Evolutionary conservation across 1,140 invertebrate genomes (phyloP).

Genomic region (Mya arenaria): DNA sequence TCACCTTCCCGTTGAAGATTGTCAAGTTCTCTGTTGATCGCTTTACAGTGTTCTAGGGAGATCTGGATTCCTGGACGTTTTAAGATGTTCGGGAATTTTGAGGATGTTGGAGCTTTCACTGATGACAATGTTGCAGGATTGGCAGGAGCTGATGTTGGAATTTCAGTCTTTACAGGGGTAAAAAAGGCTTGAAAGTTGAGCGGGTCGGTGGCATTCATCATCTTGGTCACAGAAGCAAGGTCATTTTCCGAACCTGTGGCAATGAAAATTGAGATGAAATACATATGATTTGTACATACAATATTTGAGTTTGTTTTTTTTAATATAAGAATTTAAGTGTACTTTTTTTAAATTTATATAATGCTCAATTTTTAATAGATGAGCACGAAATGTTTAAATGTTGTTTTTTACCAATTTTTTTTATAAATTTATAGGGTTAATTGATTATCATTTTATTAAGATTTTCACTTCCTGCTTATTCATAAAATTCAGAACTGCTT

Average conservation of each 20-base stretch:
- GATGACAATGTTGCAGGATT: slow-evolving; percentile 13
- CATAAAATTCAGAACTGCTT: too few relatives aligned
- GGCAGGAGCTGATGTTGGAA: slow-evolving; percentile 23
- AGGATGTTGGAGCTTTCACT: slow-evolving; percentile 21
- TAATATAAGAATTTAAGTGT: too few relatives aligned
- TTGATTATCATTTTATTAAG: too few relatives aligned
- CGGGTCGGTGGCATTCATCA: slow-evolving; percentile 73
- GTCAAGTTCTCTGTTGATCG: slow-evolving; percentile 25
- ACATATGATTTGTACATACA: too few relatives aligned
- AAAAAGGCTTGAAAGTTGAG: slow-evolving; percentile 73
- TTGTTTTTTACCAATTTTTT: too few relatives aligned
- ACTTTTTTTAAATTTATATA: too few relatives aligned
- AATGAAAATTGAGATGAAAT: too few relatives aligned
- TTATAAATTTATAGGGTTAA: too few relatives aligned
- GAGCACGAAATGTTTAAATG: too few relatives aligned
- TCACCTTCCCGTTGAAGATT: slow-evolving; percentile 42
- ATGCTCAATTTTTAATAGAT: too few relatives aligned
- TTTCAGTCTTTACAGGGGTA: slow-evolving; percentile 28
- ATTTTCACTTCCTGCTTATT: too few relatives aligned
- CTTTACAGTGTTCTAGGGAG: slow-evolving; percentile 32
- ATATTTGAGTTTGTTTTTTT: too few relatives aligned
- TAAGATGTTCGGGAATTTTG: slow-evolving; percentile 32
- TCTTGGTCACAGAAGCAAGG: slow-evolving; percentile 76
- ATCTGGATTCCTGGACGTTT: slow-evolving; percentile 50
- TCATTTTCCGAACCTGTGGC: slow-evolving; percentile 58